These are phyloP conservation scores for Eilema griseolum DNA, from an alignment of 2,888 invertebrate genomes.

Conservation along the genomic window DNA sequence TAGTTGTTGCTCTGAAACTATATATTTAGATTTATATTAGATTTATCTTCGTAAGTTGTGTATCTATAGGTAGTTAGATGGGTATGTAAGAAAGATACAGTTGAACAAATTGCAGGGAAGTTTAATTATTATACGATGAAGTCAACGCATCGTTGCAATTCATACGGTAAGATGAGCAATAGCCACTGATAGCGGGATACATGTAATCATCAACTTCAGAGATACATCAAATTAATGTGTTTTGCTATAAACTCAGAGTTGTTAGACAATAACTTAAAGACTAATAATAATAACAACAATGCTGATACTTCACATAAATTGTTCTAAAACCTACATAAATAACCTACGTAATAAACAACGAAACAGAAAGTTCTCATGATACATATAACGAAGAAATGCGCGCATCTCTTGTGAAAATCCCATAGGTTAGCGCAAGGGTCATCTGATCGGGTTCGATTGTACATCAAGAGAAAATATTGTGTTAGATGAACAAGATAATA, in stretches of 20 bases:
- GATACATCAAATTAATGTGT: constrained; percentile 61
- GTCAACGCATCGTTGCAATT: constrained; percentile 54
- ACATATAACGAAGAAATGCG: constrained; percentile 50
- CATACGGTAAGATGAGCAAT: constrained; percentile 62
- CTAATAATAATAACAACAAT: constrained; percentile 34
- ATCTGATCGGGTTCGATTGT: constrained; percentile 76
- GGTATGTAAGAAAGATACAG: constrained; percentile 49
- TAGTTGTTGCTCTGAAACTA: neutral
- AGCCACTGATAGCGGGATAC: constrained; percentile 65
- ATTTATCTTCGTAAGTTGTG: constrained; percentile 8
- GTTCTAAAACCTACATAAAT: constrained; percentile 2
- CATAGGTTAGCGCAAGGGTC: constrained; percentile 69
- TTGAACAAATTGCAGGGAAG: constrained; percentile 61
- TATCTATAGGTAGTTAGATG: neutral
- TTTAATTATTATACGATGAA: constrained; percentile 70
- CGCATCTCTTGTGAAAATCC: constrained; percentile 64
- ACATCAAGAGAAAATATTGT: constrained; percentile 78
- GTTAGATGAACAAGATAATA: constrained; percentile 71
- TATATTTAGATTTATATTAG: constrained; percentile 9
- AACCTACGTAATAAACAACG: constrained; percentile 27
- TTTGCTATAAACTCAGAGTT: constrained; percentile 55
- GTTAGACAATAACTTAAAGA: constrained; percentile 50
- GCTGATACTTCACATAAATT: neutral
- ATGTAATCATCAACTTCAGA: constrained; percentile 62
- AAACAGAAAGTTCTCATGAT: constrained; percentile 51